Evolutionary conservation across 2,797 vertebrate genomes (phyloP).

Genomic region (Urocyon cinereoargenteus): DNA sequence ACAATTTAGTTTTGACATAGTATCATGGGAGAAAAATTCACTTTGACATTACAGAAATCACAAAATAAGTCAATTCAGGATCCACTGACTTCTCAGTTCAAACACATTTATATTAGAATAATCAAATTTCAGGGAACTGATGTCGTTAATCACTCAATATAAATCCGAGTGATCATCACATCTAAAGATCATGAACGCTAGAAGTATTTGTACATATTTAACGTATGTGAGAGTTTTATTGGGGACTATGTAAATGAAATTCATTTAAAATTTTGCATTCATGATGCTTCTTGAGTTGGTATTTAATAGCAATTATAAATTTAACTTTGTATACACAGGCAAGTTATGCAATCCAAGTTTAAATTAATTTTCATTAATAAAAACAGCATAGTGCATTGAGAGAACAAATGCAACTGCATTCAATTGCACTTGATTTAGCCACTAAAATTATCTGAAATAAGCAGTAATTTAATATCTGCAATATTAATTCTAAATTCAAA

Average conservation of each 20-base stretch:
- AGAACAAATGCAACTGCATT: slow-evolving; percentile 53
- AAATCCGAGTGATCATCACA: neutral
- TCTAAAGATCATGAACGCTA: slow-evolving; percentile 5
- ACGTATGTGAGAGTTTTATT: slow-evolving; percentile 36
- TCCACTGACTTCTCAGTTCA: neutral
- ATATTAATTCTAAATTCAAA: slow-evolving; percentile 75
- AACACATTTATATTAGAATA: neutral
- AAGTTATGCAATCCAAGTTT: slow-evolving; percentile 68
- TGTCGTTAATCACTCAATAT: neutral
- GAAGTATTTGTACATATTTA: slow-evolving; percentile 49
- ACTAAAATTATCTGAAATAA: slow-evolving; percentile 65
- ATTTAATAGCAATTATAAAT: slow-evolving; percentile 72
- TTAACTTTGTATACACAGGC: slow-evolving; percentile 51
- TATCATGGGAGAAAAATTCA: neutral
- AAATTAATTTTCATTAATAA: slow-evolving; percentile 77
- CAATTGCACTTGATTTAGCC: slow-evolving; percentile 58
- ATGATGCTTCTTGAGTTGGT: slow-evolving; percentile 12
- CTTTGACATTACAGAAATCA: neutral
- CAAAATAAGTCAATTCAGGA: neutral
- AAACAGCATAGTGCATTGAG: slow-evolving; percentile 54
- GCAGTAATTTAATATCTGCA: slow-evolving; percentile 68
- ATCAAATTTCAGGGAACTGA: neutral
- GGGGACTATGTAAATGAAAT: slow-evolving; percentile 11
- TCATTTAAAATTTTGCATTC: slow-evolving; percentile 56
- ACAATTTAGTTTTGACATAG: neutral